phyloP scores from a whole-genome alignment of 2,113 vertebrate species.

The Mobula hypostoma region DNA sequence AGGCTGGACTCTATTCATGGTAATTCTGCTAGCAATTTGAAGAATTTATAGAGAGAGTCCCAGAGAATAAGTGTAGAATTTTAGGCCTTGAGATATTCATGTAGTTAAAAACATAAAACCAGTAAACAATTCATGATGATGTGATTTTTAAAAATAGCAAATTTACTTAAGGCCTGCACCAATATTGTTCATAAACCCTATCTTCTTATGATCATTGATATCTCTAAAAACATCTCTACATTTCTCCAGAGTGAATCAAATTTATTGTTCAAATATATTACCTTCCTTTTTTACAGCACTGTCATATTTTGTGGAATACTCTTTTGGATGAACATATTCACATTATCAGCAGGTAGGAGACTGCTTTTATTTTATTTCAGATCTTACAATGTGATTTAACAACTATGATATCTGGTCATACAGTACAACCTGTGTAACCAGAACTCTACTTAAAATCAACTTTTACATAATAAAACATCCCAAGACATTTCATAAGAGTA shows the following conservation, averaged over 20 bases:
- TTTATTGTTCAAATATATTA: neutral
- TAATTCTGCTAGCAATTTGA: neutral
- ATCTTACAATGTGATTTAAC: neutral
- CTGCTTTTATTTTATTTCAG: neutral
- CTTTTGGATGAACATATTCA: slow-evolving; percentile 4
- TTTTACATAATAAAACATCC: neutral
- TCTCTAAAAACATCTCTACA: neutral
- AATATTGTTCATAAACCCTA: neutral
- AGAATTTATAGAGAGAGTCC: neutral
- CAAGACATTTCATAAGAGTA: neutral
- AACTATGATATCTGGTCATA: too few relatives aligned
- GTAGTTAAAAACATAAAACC: neutral
- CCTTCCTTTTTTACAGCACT: slow-evolving; percentile 4
- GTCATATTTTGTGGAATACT: neutral
- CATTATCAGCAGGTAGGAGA: neutral
- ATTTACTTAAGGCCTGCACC: neutral
- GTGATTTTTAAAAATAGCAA: neutral
- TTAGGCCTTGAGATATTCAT: neutral
- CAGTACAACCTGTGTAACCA: neutral
- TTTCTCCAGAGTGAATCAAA: neutral
- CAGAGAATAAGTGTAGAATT: neutral
- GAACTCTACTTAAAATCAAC: neutral
- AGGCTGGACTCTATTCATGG: neutral
- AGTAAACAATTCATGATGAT: neutral
- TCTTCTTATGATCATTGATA: neutral